Base-by-base conservation (phyloP, 2,797 vertebrate genomes). In the Pteronotus mesoamericanus region DNA sequence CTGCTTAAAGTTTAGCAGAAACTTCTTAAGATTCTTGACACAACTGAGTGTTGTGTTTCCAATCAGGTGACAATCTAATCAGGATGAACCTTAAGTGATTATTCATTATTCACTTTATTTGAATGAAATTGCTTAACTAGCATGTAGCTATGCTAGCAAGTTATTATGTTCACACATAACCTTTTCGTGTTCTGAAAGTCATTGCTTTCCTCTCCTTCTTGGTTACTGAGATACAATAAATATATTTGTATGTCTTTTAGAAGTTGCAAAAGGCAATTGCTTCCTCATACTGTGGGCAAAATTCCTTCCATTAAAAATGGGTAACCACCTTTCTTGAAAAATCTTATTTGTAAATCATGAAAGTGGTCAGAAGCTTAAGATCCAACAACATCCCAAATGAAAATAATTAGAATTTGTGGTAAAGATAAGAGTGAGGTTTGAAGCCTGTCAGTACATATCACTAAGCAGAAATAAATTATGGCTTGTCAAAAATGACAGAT, bases 401-500 rank as follows among this genome's bases (percentile, higher is more conserved):
- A 98, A 98, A 98, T 98, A 99, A 99, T 99, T 99, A 98, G 98
- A 99, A 99, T 98, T 98, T 98, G 97, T 97, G 96, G 97, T 98
- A 98, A 98, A 98, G 98, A 98, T 97, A 97, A 97, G 95, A 98
- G 97, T 96, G 98, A 98, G 98, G 97, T 98, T 99, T 98, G 98
- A 98, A 99, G 99, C 84, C 98, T 99, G 98, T 98, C 98, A 71
- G 98, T 98, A 98, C 97, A 96, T 98, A 98, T 98, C 97, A 98
- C 97, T 97, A 98, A 98, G 98, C 95, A 97, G 98, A 98, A 98
- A 98, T 98, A 99, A 98, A 99, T 99, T 99, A 98, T 97, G 98
- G 97, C 99, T 99, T 99, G 99, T 99, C 99, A 99, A 98, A 99
- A 98, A 98, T 98, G 98, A 99, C 98, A 98, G 98, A 99, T 98